Conservation (phyloP, 2,888 invertebrate species). For the Drosophila buzzatii region DNA sequence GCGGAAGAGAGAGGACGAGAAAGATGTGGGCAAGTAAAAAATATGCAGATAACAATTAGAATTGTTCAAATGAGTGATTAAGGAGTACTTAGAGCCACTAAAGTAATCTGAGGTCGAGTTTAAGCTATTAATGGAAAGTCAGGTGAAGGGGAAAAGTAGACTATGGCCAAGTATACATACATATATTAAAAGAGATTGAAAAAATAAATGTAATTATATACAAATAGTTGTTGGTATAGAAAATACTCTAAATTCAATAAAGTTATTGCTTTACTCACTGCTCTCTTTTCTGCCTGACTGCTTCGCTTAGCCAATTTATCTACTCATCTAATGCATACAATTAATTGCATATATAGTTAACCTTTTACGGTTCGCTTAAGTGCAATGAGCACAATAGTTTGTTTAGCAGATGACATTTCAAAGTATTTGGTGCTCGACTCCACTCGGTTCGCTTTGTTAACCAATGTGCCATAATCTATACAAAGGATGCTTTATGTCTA, state of each 20-base stretch:
- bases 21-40: background rate
- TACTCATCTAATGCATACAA: slow-evolving; percentile 3
- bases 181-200: background rate
- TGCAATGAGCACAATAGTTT: slow-evolving; percentile 18
- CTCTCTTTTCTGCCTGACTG: background rate
- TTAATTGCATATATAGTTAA: slow-evolving; percentile 17
- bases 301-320: background rate
- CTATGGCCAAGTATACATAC: background rate
- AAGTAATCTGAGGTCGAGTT: background rate
- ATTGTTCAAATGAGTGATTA: background rate
- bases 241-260: background rate
- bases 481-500: slow-evolving; percentile 11
- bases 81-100: background rate
- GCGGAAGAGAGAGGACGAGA: background rate
- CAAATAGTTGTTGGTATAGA: background rate
- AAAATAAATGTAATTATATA: background rate
- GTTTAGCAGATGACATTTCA: slow-evolving; percentile 27
- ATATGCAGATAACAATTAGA: background rate
- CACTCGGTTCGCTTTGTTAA: slow-evolving; percentile 14
- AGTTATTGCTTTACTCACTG: background rate
- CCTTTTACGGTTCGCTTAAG: slow-evolving; percentile 8
- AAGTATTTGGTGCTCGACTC: slow-evolving; percentile 17
- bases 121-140: background rate
- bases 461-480: slow-evolving; percentile 21
- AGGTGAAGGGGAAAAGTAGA: background rate